Evolutionary conservation across 2,797 vertebrate genomes (phyloP).

Genomic region (Fratercula arctica): DNA sequence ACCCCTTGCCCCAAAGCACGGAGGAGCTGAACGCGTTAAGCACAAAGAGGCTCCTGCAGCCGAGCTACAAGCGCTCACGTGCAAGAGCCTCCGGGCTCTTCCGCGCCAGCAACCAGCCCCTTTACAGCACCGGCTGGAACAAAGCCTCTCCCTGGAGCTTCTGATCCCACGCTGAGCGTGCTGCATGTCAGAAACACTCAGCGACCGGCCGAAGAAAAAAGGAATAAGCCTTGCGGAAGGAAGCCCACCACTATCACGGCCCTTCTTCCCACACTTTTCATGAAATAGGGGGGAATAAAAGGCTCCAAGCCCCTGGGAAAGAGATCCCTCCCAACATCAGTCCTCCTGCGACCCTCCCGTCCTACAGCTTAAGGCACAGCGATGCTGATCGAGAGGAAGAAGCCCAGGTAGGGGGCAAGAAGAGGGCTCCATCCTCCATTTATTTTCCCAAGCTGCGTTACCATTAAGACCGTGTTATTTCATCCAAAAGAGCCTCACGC

Average conservation of each 20-base stretch:
- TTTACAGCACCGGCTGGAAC: background rate
- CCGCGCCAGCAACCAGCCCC: background rate
- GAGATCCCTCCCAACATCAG: background rate
- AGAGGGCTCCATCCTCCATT: background rate
- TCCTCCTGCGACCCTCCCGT: background rate
- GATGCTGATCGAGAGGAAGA: background rate
- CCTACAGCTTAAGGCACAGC: background rate
- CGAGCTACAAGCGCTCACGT: background rate
- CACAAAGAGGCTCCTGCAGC: background rate
- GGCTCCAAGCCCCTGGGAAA: background rate
- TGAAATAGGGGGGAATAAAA: background rate
- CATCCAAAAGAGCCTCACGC: background rate
- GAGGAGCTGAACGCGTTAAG: background rate
- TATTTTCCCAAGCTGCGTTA: background rate
- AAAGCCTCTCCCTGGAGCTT: background rate
- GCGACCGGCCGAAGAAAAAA: fast-evolving
- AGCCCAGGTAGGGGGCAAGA: background rate
- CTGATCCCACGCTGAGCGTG: background rate
- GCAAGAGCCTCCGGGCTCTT: background rate
- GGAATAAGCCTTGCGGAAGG: background rate
- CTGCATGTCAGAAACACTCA: background rate
- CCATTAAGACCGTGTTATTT: background rate
- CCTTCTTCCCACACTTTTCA: background rate
- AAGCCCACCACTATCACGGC: background rate
- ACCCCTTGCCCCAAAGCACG: background rate